A percentile compares a stretch with the other conserved stretches of the same genome.
Evolutionary conservation across 2,113 vertebrate genomes (phyloP).

Genomic region (Bos indicus): DNA sequence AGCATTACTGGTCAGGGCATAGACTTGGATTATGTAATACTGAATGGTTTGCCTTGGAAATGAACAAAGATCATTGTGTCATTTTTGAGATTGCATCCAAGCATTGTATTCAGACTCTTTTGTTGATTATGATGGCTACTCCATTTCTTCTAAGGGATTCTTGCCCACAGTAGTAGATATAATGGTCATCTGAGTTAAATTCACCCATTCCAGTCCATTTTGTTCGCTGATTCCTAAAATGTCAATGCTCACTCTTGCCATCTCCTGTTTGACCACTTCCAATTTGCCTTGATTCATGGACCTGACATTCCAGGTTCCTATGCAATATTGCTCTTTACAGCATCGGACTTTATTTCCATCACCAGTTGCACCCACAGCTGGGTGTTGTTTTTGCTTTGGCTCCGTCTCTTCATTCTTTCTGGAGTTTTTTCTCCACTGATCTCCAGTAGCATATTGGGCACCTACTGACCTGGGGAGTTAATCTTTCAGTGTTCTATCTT

Average conservation of each 20-base stretch:
- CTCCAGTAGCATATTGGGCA: background rate
- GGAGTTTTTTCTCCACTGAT: background rate
- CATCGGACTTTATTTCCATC: background rate
- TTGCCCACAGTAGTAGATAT: background rate
- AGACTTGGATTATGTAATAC: background rate
- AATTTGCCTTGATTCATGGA: background rate
- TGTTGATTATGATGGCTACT: background rate
- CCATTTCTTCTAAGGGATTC: background rate
- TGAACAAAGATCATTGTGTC: background rate
- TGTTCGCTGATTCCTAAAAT: background rate
- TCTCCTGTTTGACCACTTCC: background rate
- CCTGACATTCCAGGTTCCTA: background rate
- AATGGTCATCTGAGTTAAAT: background rate
- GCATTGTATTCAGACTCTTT: accelerated
- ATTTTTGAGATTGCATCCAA: background rate
- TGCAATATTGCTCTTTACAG: background rate
- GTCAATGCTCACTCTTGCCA: background rate
- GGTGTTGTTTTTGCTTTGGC: background rate
- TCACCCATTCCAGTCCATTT: background rate
- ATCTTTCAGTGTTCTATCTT: background rate
- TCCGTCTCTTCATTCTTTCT: background rate
- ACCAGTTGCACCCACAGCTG: background rate
- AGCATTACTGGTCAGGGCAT: background rate
- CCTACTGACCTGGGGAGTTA: background rate
- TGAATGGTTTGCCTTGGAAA: background rate